Evolutionary conservation across 1,140 invertebrate genomes (phyloP).

Genomic region (Heterodera carotae): DNA sequence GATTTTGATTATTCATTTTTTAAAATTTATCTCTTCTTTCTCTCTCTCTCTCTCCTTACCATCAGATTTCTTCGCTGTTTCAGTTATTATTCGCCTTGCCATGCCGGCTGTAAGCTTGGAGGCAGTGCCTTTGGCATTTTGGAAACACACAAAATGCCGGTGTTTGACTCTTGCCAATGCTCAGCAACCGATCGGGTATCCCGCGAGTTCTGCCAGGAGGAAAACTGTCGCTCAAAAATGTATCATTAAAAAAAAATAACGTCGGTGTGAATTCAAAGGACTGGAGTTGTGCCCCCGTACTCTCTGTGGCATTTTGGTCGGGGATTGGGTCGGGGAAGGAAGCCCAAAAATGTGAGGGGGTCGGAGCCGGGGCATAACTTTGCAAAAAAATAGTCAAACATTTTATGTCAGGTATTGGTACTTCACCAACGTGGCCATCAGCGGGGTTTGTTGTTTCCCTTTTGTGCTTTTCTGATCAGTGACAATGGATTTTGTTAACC

Average conservation of each 20-base stretch:
- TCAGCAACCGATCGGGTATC: constrained; percentile 25
- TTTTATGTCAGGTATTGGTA: constrained; percentile 35
- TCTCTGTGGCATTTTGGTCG: too few relatives aligned
- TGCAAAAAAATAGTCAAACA: constrained; percentile 46
- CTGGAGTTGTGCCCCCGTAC: too few relatives aligned
- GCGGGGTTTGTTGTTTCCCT: constrained; percentile 38
- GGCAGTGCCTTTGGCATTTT: constrained; percentile 32
- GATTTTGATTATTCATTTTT: too few relatives aligned
- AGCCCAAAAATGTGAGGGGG: too few relatives aligned
- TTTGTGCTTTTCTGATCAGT: too few relatives aligned
- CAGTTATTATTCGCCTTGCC: constrained; percentile 58
- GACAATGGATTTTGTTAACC: too few relatives aligned
- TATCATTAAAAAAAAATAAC: constrained; percentile 6
- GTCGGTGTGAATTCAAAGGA: too few relatives aligned
- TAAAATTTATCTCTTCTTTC: too few relatives aligned
- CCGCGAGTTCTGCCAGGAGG: constrained; percentile 57
- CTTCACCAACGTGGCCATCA: constrained; percentile 47
- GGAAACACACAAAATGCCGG: constrained; percentile 41
- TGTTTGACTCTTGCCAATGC: constrained; percentile 42
- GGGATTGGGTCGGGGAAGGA: too few relatives aligned
- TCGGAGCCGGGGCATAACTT: too few relatives aligned
- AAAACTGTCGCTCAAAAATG: constrained; percentile 54
- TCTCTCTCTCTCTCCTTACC: too few relatives aligned
- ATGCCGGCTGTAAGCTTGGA: constrained; percentile 60
- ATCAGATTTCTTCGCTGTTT: background rate